A percentile compares a stretch with the other conserved stretches of the same genome.
Conservation (phyloP, 2,888 invertebrate genomes). For the Volucella inflata region DNA sequence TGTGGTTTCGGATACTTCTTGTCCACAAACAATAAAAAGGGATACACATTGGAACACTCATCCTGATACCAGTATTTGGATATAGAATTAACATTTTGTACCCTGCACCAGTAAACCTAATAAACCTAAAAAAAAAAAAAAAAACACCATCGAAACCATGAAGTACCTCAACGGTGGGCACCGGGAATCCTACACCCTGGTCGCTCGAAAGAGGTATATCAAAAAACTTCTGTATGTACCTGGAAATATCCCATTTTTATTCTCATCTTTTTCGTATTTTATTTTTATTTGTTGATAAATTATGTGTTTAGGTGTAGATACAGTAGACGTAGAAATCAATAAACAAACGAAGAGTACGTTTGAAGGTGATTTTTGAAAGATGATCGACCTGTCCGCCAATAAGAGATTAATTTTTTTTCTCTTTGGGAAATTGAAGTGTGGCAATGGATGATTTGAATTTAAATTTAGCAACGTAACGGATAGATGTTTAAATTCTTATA, state of each 20-base stretch:
- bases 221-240: constrained; percentile 83
- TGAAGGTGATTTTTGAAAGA: neutral
- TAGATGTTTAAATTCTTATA: too few relatives aligned
- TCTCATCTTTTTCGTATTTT: constrained; percentile 27
- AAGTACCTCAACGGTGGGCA: constrained; percentile 82
- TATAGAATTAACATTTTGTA: constrained; percentile 45
- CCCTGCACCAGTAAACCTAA: constrained; percentile 35
- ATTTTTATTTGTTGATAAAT: constrained; percentile 51
- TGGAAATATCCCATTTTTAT: constrained; percentile 43
- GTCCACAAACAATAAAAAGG: constrained; percentile 5
- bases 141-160: constrained; percentile 77
- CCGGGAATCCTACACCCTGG: constrained; percentile 83
- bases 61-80: constrained; percentile 40
- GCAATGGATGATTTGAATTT: too few relatives aligned
- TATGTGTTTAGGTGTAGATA: constrained; percentile 9
- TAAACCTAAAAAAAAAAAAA: neutral
- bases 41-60: neutral
- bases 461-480: too few relatives aligned
- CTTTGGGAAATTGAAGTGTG: too few relatives aligned
- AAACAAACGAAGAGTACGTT: too few relatives aligned
- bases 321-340: neutral
- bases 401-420: too few relatives aligned
- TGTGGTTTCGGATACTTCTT: constrained; percentile 42
- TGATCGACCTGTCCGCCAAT: too few relatives aligned
- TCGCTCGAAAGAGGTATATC: constrained; percentile 83